Percentiles rank a stretch among this genome's conserved stretches.
phyloP scores from a whole-genome alignment of 2,888 invertebrate species.

The Chelonus formosanus region DNA sequence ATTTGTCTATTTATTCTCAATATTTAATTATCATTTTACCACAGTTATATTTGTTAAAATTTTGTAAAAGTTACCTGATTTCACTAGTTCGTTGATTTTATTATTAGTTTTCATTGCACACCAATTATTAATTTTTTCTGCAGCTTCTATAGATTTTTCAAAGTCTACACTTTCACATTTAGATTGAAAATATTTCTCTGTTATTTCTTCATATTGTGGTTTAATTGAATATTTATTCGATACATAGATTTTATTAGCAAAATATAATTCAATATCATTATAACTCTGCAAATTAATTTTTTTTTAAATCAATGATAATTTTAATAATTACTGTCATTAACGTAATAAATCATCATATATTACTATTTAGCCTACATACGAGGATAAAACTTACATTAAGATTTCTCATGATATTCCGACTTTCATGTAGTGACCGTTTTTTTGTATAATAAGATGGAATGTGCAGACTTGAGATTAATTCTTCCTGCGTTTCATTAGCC shows the following conservation, averaged over 20 bases:
- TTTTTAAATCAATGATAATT: slow-evolving; percentile 39
- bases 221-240: slow-evolving; percentile 66
- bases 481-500: slow-evolving; percentile 48
- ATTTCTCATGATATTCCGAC: neutral
- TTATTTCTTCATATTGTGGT: slow-evolving; percentile 68
- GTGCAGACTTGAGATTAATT: slow-evolving; percentile 49
- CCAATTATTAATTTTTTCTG: slow-evolving; percentile 79
- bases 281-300: slow-evolving; percentile 60
- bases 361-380: no score
- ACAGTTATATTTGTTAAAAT: no score
- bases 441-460: slow-evolving; percentile 33
- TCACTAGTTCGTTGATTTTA: slow-evolving; percentile 81
- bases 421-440: slow-evolving; percentile 26
- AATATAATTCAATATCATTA: slow-evolving; percentile 68
- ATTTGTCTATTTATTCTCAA: no score
- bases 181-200: slow-evolving; percentile 72
- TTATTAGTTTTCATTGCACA: slow-evolving; percentile 80
- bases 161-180: slow-evolving; percentile 75
- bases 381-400: no score
- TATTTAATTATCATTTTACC: no score
- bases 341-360: no score
- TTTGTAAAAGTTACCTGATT: slow-evolving; percentile 60
- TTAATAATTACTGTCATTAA: neutral
- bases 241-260: slow-evolving; percentile 79
- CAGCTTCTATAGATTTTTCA: slow-evolving; percentile 60